Percentiles rank a stretch among this genome's conserved stretches.
Evolutionary conservation across 2,888 invertebrate species (phyloP).

Genomic region (Charanyca ferruginea): DNA sequence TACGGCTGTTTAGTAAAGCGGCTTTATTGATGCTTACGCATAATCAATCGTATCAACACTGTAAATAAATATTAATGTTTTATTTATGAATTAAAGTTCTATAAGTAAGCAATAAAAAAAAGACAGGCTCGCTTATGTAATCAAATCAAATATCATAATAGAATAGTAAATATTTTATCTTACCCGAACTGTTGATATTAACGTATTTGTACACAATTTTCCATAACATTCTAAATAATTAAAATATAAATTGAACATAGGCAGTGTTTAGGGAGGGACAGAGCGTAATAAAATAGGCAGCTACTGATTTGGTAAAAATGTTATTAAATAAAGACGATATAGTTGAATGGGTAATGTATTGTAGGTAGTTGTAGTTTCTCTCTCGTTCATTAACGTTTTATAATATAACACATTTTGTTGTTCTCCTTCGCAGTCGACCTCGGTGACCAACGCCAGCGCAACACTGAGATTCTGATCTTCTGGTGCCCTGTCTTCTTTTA

Average conservation of each 20-base stretch:
- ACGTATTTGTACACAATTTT: slow-evolving; percentile 4
- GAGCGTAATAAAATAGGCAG: slow-evolving; percentile 27
- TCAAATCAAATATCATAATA: background rate
- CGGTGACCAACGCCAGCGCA: slow-evolving; percentile 84
- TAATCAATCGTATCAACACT: slow-evolving; percentile 25
- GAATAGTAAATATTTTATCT: slow-evolving; percentile 23
- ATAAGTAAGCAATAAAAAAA: slow-evolving; percentile 38
- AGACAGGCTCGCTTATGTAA: slow-evolving; percentile 44
- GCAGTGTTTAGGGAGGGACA: background rate
- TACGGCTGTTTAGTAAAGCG: too few species aligned
- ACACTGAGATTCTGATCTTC: slow-evolving; percentile 68
- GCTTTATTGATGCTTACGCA: background rate
- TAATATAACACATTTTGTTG: slow-evolving; percentile 67
- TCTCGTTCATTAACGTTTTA: slow-evolving; percentile 49
- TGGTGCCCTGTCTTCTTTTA: slow-evolving; percentile 70
- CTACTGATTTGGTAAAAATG: slow-evolving; percentile 9
- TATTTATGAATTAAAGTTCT: background rate
- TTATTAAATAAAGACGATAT: slow-evolving; percentile 9
- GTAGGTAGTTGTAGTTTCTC: background rate
- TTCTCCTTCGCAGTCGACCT: slow-evolving; percentile 76
- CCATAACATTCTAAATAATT: background rate
- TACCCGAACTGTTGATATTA: slow-evolving; percentile 34
- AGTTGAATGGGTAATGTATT: slow-evolving; percentile 4
- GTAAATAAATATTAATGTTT: slow-evolving; percentile 26
- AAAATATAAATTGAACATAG: background rate